These are phyloP conservation scores for Sturnus vulgaris DNA, from an alignment of 2,113 vertebrate genomes.

Conservation along the genomic window DNA sequence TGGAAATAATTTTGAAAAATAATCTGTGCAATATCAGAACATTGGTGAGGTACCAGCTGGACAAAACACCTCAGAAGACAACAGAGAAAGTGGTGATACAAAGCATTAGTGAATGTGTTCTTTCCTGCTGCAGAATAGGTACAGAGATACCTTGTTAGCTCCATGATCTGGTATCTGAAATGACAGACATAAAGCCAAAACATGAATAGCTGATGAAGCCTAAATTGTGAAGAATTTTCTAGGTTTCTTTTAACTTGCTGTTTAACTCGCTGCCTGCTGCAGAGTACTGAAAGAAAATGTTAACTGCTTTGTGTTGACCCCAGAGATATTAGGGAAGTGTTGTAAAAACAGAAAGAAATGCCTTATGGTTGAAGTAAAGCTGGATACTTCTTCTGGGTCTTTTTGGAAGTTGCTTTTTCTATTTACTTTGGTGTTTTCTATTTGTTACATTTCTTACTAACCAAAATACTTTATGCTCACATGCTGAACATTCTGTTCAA, in stretches of 20 bases:
- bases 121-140: neutral
- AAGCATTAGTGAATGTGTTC: neutral
- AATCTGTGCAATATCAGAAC: neutral
- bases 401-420: neutral
- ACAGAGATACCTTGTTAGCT: neutral
- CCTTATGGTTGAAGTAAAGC: neutral
- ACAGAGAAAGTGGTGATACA: neutral
- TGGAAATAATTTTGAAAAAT: neutral
- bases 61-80: neutral
- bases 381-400: neutral
- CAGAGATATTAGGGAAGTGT: neutral
- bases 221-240: neutral
- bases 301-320: neutral
- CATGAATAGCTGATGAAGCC: neutral
- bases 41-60: neutral
- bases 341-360: neutral
- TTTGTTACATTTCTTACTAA: neutral
- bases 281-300: neutral
- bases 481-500: neutral
- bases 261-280: neutral
- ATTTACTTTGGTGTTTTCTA: neutral
- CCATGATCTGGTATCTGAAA: fast-evolving
- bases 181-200: neutral
- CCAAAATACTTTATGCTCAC: neutral
- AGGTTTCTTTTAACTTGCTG: neutral